Evolutionary conservation across 1,140 invertebrate species (phyloP).

Genomic region (Solen grandis): DNA sequence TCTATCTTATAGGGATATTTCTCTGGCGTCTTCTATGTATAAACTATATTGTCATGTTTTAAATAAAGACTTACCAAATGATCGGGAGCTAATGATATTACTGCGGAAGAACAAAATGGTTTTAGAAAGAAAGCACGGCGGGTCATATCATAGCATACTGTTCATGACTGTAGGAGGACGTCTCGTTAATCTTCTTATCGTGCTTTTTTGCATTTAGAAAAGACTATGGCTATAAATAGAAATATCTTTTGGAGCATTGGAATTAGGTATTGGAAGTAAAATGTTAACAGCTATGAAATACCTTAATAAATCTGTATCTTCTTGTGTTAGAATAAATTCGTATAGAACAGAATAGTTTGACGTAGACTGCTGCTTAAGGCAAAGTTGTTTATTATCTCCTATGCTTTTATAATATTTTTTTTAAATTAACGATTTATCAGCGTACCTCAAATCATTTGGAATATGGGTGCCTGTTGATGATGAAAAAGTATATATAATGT

Average conservation of each 20-base stretch:
- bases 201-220: not conserved
- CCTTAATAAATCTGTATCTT: not conserved
- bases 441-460: conserved; percentile 13
- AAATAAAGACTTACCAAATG: conserved; percentile 9
- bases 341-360: conserved; percentile 24
- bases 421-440: conserved; percentile 16
- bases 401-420: conserved; percentile 18
- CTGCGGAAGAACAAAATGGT: no score
- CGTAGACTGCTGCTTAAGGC: conserved; percentile 7
- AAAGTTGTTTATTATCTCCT: conserved; percentile 22
- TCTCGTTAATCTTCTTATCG: not conserved
- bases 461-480: not conserved
- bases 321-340: no score
- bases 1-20: no score
- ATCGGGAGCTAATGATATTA: no score
- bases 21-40: no score
- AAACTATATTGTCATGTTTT: no score
- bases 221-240: not conserved
- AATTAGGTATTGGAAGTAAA: not conserved
- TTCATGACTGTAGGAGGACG: conserved; percentile 13
- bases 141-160: conserved; percentile 12
- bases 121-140: conserved; percentile 16
- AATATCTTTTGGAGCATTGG: not conserved
- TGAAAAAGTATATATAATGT: conserved; percentile 16
- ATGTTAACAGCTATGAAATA: not conserved